These are phyloP conservation scores for Oryzias dopingdopingensis DNA, from an alignment of 2,797 vertebrate species.

Conservation along the genomic window DNA sequence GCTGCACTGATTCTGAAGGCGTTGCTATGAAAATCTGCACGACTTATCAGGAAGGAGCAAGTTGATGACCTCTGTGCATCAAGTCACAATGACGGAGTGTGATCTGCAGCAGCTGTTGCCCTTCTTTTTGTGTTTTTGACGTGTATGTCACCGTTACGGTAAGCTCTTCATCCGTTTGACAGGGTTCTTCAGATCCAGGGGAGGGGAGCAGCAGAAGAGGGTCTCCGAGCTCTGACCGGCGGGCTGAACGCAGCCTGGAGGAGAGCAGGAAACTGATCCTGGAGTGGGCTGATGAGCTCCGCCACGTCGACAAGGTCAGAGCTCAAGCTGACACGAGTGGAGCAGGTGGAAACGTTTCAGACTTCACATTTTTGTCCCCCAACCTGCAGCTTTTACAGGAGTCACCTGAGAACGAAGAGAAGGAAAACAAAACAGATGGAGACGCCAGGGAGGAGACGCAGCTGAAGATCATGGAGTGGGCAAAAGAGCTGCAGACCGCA, in stretches of 20 bases:
- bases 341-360: too few species aligned
- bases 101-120: neutral
- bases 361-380: neutral
- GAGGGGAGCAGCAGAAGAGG: conserved; percentile 28
- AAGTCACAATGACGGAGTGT: too few species aligned
- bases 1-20: conserved; percentile 4
- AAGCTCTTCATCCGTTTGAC: conserved; percentile 3
- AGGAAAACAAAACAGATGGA: conserved; percentile 6
- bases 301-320: conserved; percentile 65
- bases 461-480: conserved; percentile 72
- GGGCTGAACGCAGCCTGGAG: conserved; percentile 65
- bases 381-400: conserved; percentile 53
- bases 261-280: conserved; percentile 78
- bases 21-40: conserved; percentile 7
- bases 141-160: neutral
- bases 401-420: conserved; percentile 26
- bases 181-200: conserved; percentile 12
- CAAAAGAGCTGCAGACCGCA: conserved; percentile 71
- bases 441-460: conserved; percentile 41
- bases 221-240: conserved; percentile 25
- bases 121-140: neutral
- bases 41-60: neutral
- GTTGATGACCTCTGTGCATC: conserved; percentile 10
- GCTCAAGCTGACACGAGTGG: neutral
- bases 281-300: conserved; percentile 76